Conservation (phyloP, 2,888 invertebrate species). For the Schizaphis graminum region DNA sequence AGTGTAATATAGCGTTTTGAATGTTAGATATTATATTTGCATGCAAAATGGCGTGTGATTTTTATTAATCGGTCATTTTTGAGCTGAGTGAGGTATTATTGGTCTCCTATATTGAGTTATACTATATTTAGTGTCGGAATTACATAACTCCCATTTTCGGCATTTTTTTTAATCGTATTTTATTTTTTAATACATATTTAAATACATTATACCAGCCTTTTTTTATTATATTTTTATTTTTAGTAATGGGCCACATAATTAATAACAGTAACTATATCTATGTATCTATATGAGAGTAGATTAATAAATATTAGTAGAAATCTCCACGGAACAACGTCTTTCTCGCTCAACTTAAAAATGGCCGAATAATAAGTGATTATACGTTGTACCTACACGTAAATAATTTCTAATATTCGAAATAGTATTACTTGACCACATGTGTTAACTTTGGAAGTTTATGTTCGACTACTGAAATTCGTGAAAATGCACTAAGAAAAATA, state of each 20-base stretch:
- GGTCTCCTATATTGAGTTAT: too few relatives aligned
- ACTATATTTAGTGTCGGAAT: too few relatives aligned
- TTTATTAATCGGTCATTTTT: neutral
- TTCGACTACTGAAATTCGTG: neutral
- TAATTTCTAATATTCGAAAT: neutral
- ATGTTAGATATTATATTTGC: too few relatives aligned
- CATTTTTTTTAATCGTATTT: too few relatives aligned
- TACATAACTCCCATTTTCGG: too few relatives aligned
- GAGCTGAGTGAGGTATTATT: neutral
- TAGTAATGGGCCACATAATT: too few relatives aligned
- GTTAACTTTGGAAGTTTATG: neutral
- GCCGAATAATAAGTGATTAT: neutral
- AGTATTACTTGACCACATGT: neutral
- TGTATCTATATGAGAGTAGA: too few relatives aligned
- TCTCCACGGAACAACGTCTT: neutral
- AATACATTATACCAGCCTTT: too few relatives aligned
- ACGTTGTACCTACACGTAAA: neutral
- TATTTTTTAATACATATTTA: too few relatives aligned
- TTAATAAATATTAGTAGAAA: neutral
- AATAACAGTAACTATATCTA: too few relatives aligned
- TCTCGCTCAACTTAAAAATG: neutral
- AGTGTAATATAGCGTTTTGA: neutral
- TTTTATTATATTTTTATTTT: too few relatives aligned
- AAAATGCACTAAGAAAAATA: neutral
- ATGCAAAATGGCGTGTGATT: neutral